phyloP scores from a whole-genome alignment of 2,113 vertebrate species.

The Notechis scutatus region DNA sequence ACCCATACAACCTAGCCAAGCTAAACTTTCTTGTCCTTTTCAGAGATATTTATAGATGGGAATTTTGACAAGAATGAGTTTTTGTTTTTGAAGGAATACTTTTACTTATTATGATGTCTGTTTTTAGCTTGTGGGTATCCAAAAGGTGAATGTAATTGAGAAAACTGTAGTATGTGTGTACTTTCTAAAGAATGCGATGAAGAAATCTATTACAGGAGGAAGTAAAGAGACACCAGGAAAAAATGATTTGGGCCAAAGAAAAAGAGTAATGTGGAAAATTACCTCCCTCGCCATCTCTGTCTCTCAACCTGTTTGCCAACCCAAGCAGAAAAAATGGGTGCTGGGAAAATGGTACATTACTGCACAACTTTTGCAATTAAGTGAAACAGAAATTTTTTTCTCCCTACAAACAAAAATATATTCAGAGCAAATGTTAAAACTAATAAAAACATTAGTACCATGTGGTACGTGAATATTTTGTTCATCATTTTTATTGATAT shows the following conservation, averaged over 20 bases:
- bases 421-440: neutral
- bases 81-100: conserved; percentile 63
- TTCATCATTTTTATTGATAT: neutral
- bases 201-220: neutral
- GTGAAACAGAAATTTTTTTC: neutral
- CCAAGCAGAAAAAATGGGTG: neutral
- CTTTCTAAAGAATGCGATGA: conserved; percentile 27
- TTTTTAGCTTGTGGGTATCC: neutral
- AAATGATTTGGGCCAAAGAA: conserved; percentile 15
- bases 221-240: neutral
- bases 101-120: conserved; percentile 40
- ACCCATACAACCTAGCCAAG: conserved; percentile 64
- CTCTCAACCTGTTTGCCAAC: neutral
- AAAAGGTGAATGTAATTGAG: conserved; percentile 44
- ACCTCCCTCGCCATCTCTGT: neutral
- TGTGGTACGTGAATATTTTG: neutral
- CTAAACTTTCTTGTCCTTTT: conserved; percentile 67
- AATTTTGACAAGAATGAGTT: conserved; percentile 68
- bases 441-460: neutral
- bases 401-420: conserved; percentile 1
- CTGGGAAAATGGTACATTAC: neutral
- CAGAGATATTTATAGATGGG: conserved; percentile 71
- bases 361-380: rapidly evolving
- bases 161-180: conserved; percentile 9
- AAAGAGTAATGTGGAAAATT: neutral